phyloP scores from a whole-genome alignment of 2,797 vertebrate species.

The Brachyrhaphis roseni region DNA sequence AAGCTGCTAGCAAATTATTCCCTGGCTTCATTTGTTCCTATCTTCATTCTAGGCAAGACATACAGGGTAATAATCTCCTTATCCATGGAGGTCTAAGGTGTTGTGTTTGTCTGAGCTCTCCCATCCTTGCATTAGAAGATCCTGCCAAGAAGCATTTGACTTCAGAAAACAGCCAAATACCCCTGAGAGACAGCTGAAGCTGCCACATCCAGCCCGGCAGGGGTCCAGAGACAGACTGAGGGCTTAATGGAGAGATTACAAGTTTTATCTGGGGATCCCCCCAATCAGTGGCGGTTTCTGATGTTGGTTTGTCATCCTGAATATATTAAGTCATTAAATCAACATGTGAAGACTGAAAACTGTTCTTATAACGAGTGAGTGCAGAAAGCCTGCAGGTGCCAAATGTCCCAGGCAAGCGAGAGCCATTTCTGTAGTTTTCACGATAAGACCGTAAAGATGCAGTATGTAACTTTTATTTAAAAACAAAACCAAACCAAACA shows the following conservation, averaged over 20 bases:
- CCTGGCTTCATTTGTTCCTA: neutral
- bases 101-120: conserved; percentile 1
- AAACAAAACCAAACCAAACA: too few species aligned
- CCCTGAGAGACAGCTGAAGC: neutral
- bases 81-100: neutral
- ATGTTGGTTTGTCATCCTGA: too few species aligned
- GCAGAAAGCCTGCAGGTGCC: too few species aligned
- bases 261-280: conserved; percentile 1
- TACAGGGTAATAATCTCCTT: neutral
- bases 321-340: too few species aligned
- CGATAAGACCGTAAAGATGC: too few species aligned
- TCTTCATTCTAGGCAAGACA: neutral
- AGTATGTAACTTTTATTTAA: too few species aligned
- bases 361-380: too few species aligned
- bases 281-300: too few species aligned
- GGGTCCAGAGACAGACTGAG: neutral
- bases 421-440: too few species aligned
- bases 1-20: neutral
- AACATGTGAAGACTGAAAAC: too few species aligned
- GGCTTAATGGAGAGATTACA: neutral
- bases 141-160: neutral
- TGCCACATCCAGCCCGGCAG: neutral
- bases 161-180: neutral
- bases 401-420: too few species aligned
- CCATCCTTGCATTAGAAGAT: neutral